phyloP scores from a whole-genome alignment of 2,888 invertebrate species.

The Papilio gigon region DNA sequence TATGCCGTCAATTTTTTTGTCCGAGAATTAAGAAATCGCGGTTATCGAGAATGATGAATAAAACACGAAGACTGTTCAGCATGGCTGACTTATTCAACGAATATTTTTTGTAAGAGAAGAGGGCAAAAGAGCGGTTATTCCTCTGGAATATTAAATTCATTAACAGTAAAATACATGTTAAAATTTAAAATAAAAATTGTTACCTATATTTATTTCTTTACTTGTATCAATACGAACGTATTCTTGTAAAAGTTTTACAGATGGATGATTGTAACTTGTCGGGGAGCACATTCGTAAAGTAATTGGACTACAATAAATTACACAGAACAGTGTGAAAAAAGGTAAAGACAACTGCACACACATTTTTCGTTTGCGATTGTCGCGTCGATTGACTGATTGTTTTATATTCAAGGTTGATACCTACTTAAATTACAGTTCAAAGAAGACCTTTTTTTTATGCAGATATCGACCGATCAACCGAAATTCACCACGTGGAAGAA shows the following conservation, averaged over 20 bases:
- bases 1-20: no score
- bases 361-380: neutral
- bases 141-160: no score
- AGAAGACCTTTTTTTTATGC: neutral
- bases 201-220: slow-evolving; percentile 55
- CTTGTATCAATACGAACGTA: slow-evolving; percentile 66
- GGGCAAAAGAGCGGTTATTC: no score
- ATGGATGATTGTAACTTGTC: slow-evolving; percentile 49
- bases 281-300: slow-evolving; percentile 21
- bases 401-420: neutral
- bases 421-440: neutral
- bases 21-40: no score
- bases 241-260: slow-evolving; percentile 57
- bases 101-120: no score
- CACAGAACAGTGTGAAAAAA: neutral
- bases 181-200: slow-evolving; percentile 39
- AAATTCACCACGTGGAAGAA: neutral
- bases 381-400: neutral
- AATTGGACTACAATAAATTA: slow-evolving; percentile 21
- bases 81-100: no score
- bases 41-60: no score
- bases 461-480: neutral
- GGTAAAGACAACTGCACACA: neutral
- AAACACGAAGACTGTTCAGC: no score
- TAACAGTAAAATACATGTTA: neutral